Evolutionary conservation across 2,797 vertebrate genomes (phyloP).

Genomic region (Semotilus atromaculatus): DNA sequence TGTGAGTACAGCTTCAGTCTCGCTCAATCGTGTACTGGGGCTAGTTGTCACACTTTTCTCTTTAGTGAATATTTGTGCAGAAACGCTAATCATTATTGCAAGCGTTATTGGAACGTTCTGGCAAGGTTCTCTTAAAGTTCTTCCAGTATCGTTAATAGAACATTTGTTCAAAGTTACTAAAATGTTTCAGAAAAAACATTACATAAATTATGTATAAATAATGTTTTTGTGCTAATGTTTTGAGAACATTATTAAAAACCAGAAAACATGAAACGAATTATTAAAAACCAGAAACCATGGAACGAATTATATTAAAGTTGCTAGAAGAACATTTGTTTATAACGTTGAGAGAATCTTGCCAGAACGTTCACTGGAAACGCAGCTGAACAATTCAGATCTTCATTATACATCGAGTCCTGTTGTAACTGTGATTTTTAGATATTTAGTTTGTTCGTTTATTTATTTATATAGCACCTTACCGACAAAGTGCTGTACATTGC

Average conservation of each 20-base stretch:
- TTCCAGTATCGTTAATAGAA: no score
- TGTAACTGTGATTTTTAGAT: neutral
- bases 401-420: neutral
- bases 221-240: neutral
- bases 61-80: neutral
- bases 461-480: no score
- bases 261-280: neutral
- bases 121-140: neutral
- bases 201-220: no score
- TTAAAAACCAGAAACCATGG: neutral
- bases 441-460: no score
- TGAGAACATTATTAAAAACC: neutral
- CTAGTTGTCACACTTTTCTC: neutral
- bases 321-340: neutral
- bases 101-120: neutral
- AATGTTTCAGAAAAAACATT: no score
- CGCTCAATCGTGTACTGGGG: neutral
- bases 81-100: neutral
- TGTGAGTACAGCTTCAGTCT: conserved; percentile 2
- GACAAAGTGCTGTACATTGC: no score
- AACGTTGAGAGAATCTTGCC: neutral
- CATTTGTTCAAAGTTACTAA: no score
- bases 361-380: neutral
- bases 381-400: neutral
- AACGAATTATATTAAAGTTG: neutral